These are phyloP conservation scores for Zosterops japonicus DNA, from an alignment of 2,113 vertebrate genomes.

Conservation along the genomic window DNA sequence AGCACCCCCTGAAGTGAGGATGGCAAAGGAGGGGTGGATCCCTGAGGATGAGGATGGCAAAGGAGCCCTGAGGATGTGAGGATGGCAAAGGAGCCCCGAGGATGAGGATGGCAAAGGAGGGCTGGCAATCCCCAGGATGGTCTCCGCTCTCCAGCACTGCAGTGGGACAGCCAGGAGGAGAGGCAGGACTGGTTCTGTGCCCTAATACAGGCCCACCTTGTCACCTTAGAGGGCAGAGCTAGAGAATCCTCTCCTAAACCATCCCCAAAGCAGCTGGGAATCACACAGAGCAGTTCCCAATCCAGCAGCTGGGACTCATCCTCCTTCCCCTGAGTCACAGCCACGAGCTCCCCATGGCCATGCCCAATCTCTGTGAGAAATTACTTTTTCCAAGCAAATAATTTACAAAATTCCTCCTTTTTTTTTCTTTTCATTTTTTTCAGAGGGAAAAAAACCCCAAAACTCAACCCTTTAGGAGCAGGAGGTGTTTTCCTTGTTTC, in stretches of 20 bases:
- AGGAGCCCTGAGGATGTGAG: neutral
- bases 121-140: fast-evolving
- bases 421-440: no score
- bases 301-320: neutral
- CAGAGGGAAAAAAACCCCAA: neutral
- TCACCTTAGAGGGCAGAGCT: neutral
- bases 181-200: neutral
- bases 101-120: neutral
- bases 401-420: neutral
- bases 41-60: no score
- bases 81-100: neutral
- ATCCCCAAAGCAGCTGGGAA: fast-evolving
- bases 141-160: fast-evolving
- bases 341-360: fast-evolving
- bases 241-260: fast-evolving
- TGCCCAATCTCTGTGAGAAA: neutral
- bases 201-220: neutral
- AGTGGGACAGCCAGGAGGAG: neutral
- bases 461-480: neutral
- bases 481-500: neutral
- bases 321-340: neutral
- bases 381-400: neutral
- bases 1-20: fast-evolving
- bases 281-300: neutral
- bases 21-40: neutral